A percentile compares a stretch with the other conserved stretches of the same genome.
These are phyloP conservation scores for Sciurus carolinensis DNA, from an alignment of 2,797 vertebrate genomes.

Conservation along the genomic window DNA sequence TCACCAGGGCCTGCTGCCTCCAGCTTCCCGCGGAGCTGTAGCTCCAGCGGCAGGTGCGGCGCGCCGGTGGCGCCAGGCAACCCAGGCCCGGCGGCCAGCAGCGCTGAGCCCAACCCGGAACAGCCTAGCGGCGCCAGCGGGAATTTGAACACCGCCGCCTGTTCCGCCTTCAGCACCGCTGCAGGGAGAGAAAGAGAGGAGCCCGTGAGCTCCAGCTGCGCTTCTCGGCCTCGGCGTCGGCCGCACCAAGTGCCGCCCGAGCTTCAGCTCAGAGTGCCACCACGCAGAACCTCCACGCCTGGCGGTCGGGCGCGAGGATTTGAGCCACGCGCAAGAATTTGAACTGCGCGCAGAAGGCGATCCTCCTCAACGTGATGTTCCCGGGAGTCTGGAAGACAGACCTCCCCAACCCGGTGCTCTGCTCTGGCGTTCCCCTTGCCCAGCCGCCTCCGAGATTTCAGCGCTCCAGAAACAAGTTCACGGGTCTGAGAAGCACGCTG, in stretches of 20 bases:
- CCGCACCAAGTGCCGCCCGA: accelerated
- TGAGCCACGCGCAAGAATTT: no score
- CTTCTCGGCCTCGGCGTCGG: not conserved
- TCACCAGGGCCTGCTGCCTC: conserved; percentile 91
- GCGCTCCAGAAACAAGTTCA: not conserved
- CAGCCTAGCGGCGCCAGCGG: conserved; percentile 95
- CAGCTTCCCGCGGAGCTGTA: conserved; percentile 97
- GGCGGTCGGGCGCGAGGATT: not conserved
- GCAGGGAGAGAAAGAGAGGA: conserved; percentile 72
- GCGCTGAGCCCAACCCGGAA: conserved; percentile 93
- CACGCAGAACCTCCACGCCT: not conserved
- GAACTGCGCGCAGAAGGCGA: not conserved
- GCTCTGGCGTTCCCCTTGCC: not conserved
- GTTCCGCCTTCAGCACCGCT: conserved; percentile 96
- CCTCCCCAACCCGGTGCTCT: not conserved
- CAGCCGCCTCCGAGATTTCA: not conserved
- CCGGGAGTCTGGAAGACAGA: not conserved
- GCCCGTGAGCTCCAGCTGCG: not conserved
- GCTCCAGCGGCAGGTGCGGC: conserved; percentile 96
- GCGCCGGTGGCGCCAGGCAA: conserved; percentile 92
- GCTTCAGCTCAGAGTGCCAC: not conserved
- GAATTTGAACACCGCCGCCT: conserved; percentile 96
- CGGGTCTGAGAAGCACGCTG: not conserved
- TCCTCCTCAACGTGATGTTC: not conserved
- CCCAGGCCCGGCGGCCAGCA: conserved; percentile 93